Base-by-base conservation (phyloP, 2,113 vertebrate species). In the Solea solea region DNA sequence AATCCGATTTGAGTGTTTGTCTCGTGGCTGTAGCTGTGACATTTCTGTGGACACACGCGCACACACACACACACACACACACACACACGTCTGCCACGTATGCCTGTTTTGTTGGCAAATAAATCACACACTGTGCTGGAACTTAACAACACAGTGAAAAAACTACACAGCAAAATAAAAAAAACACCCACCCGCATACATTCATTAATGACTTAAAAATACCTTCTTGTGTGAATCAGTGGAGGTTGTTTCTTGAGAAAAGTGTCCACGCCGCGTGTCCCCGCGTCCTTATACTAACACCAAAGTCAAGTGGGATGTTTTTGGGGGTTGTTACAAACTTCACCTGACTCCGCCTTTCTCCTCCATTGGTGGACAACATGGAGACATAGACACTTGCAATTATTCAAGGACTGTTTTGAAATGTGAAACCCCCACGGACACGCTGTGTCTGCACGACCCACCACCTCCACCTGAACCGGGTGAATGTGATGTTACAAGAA, bases 41-140 rank as follows among this genome's bases (percentile, higher is more conserved):
- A 59, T 58, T 63, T 58, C 46, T 45, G 21, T 50, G 58, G 2
- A 8, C 11, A 27, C n/a, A 12, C 50, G 27, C 28, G 25, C 41
- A 27, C 53, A 16, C 11, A 27, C 54, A 40, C 49, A 50, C 52
- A 44, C 14, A 7, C 46, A 15, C 55, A 40, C 59, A 15, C 56
- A 66, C 28, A 4, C 52, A 16, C 54, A 11, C 16, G 49, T 40
- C 10, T 91, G 88, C 88, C 90, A 90, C 90, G 87, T 91, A 90
- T 72, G 68, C 80, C 59, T 55, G 28, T 7, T 44, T 16, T 49
- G 55, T 15, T 65, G 11, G 48, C 55, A 75, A 76, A 73, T 63
- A 46, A 44, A 76, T 5, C 53, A 59, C 13, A 6, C 56, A 3
- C 0, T 21, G 25, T 16, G 0, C 4, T 7, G 5, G 2, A 11